Evolutionary conservation across 2,797 vertebrate genomes (phyloP).

Genomic region (Rhodeus uyekii): DNA sequence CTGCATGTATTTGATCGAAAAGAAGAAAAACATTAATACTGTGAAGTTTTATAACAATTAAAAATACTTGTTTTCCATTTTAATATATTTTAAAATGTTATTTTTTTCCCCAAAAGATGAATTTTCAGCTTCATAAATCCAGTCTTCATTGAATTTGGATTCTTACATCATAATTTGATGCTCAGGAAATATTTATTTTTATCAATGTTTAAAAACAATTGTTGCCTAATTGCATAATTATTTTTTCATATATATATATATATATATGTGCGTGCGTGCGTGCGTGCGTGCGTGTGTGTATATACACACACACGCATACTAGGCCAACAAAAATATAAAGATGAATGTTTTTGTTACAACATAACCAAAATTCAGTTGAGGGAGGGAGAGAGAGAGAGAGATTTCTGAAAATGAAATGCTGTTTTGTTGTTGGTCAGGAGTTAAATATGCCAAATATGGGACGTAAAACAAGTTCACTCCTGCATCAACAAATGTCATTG

Average conservation of each 20-base stretch:
- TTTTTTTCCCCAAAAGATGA: not conserved
- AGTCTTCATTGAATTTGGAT: not conserved
- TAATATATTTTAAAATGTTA: not conserved
- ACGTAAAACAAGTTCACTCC: slow-evolving; percentile 2
- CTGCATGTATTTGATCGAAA: not conserved
- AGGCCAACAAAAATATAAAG: too few relatives aligned
- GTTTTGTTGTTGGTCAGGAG: slow-evolving; percentile 27
- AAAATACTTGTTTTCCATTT: not conserved
- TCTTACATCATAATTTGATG: not conserved
- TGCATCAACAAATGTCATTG: slow-evolving; percentile 3
- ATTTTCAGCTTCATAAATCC: not conserved
- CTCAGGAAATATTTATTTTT: rapidly evolving
- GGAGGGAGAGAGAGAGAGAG: too few relatives aligned
- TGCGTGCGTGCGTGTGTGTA: too few relatives aligned
- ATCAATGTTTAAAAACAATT: not conserved
- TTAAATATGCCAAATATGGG: slow-evolving; percentile 22
- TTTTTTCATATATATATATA: too few relatives aligned
- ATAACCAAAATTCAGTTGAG: too few relatives aligned
- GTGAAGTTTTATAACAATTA: not conserved
- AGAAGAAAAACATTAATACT: not conserved
- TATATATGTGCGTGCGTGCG: too few relatives aligned
- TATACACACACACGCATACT: too few relatives aligned
- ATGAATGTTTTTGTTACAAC: too few relatives aligned
- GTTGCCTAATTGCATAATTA: too few relatives aligned
- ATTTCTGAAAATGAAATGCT: not conserved